Evolutionary conservation across 1,140 invertebrate genomes (phyloP), one percentile per base, ranked within the genome.

Genomic region (Cydia fagiglandana): DNA sequence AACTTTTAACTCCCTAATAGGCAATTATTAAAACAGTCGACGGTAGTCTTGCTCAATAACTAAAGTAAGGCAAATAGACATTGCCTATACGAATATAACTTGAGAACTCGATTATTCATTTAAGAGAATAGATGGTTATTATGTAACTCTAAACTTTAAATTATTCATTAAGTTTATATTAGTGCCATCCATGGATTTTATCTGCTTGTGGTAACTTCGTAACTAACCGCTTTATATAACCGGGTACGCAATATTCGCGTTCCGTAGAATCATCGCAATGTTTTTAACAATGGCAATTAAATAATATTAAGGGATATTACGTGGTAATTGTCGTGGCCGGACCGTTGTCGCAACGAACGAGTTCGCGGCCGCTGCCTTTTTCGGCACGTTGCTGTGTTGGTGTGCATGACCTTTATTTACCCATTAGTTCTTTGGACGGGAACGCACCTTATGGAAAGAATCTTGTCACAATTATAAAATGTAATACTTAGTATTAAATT

Each of bases 301-400:
- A 61, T 61, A 61, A 61, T 61, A 61, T 61, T 61, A 61, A 61
- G 56, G 56, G 56, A 61, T 61, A 61, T 61, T 61, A 24, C 56
- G 56, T 61, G 56, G 0, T 61, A 24, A 61, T 61, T 61, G 56
- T 61, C 5, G 17, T 12, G 56, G 56, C 20, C 56, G 20, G 20
- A 61, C 56, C 20, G 56, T 61, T 61, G 56, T 61, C 56, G 56
- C 56, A 61, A 61, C 20, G 7, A 24, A 61, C 56, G 7, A 20
- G 56, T 24, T 61, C 20, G 56, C 56, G 56, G 56, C 20, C 56
- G 56, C 56, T 61, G 56, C 56, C 56, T 61, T 61, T 61, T 61
- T 61, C 56, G 56, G 56, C 56, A 61, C n/a, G n/a, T n/a, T 53
- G 9, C 20, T 61, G 53, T 56, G 53, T 56, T 56, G 53, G 53